Base-by-base conservation (phyloP, 2,888 invertebrate species). In the Drosophila lacicola region DNA sequence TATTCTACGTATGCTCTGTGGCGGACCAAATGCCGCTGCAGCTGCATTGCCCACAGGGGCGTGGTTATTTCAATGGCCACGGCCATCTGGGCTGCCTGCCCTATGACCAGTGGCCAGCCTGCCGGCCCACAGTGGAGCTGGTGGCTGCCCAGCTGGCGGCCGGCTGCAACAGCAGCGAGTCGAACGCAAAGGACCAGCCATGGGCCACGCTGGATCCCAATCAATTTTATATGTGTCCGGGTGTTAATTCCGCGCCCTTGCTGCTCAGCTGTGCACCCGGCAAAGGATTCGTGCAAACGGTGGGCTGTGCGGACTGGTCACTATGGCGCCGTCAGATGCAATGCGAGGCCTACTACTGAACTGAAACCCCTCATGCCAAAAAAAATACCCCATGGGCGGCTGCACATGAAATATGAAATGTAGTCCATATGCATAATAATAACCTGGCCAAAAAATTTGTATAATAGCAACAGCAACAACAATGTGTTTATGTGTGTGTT, bases 91-190 rank as follows among this genome's bases (percentile, higher is more conserved):
- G 91, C 34, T 91, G 91, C 68, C 67, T 91, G 60, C 83, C 86
- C 19, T 91, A 79, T 69, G 75, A 64, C 51, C 71, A 89, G 5
- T 91, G 91, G 91, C 90, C 90, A 33, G 90, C 88, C 62, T 90
- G 90, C 65, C 69, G 70, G 25, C 72, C 70, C 74, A 57, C 78
- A 34, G 44, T 58, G 60, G 66, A 68, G 67, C 64, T 67, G 69
- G 60, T 66, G 55, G 41, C 46, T 42, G 37, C 55, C 46, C 57
- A 64, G 49, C 56, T 56, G 57, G 11, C 49, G 44, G 68, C 56
- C 60, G 66, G 67, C 58, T 73, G 78, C 71, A 74, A 71, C 60
- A 66, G 68, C 65, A 47, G 36, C 21, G 55, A 45, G 14, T 55
- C 34, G 57, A 69, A 57, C 71, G 81, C 69, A 75, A 58, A 80